Percentiles rank a stretch among this genome's conserved stretches.
Conservation (phyloP, 2,113 vertebrate species). For the Vulpes vulpes region DNA sequence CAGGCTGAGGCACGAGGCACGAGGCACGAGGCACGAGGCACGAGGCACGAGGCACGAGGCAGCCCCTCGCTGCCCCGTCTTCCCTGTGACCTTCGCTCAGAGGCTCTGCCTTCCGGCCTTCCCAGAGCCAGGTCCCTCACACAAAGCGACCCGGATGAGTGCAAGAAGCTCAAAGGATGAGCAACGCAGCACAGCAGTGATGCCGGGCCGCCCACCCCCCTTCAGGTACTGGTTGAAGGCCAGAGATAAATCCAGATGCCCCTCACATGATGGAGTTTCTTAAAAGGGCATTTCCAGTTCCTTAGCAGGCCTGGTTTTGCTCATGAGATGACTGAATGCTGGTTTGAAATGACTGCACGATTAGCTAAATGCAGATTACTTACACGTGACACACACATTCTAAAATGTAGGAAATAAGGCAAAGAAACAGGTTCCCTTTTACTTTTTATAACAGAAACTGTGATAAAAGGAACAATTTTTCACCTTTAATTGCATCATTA, state of each 20-base stretch:
- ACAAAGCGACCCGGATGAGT: no score
- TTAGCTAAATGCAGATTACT: conserved; percentile 6
- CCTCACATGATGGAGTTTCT: accelerated
- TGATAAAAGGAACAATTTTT: conserved; percentile 33
- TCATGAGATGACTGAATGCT: background rate
- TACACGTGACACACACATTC: background rate
- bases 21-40: no score
- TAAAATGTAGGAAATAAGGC: background rate
- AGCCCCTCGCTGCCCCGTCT: accelerated
- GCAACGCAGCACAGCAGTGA: background rate
- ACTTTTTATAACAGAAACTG: background rate
- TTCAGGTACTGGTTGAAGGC: accelerated
- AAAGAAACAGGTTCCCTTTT: background rate
- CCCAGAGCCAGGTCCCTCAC: accelerated
- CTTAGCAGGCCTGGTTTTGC: background rate
- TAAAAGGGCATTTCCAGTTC: accelerated
- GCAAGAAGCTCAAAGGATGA: background rate
- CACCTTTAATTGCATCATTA: conserved; percentile 59
- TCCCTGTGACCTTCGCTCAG: accelerated
- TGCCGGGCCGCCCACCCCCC: background rate
- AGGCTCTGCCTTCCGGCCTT: background rate
- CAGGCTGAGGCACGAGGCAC: accelerated
- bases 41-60: accelerated
- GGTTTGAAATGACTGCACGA: background rate
- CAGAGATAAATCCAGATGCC: accelerated